Percentiles rank a stretch among this genome's conserved stretches.
phyloP scores from a whole-genome alignment of 2,113 vertebrate genomes.

The Microcebus jonahi region DNA sequence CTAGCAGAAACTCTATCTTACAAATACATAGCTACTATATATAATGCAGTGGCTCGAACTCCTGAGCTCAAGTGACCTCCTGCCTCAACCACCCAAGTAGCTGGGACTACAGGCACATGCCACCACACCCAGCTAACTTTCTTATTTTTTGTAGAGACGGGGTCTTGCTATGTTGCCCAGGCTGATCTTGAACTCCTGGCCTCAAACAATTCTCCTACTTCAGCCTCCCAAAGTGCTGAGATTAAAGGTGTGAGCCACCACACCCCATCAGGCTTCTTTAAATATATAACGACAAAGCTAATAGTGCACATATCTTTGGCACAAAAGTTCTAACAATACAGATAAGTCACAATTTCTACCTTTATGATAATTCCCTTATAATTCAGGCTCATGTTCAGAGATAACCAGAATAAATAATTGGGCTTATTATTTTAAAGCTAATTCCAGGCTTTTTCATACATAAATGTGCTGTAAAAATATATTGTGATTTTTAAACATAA shows the following conservation, averaged over 20 bases:
- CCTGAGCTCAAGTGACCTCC: no score
- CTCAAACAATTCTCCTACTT: no score
- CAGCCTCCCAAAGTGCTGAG: no score
- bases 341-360: neutral
- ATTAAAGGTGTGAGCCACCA: no score
- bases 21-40: neutral
- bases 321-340: neutral
- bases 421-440: neutral
- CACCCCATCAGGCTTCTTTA: neutral
- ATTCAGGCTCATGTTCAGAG: neutral
- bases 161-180: no score
- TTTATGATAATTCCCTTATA: neutral
- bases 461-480: neutral
- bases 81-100: no score
- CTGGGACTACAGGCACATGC: no score
- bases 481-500: neutral
- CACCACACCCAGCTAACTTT: no score
- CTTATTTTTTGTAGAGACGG: no score
- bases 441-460: neutral
- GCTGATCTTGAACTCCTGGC: no score
- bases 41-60: neutral
- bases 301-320: neutral
- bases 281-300: neutral
- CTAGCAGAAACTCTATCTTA: neutral
- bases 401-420: neutral